Evolutionary conservation across 2,888 invertebrate genomes (phyloP).

Genomic region (Petrolisthes cinctipes): DNA sequence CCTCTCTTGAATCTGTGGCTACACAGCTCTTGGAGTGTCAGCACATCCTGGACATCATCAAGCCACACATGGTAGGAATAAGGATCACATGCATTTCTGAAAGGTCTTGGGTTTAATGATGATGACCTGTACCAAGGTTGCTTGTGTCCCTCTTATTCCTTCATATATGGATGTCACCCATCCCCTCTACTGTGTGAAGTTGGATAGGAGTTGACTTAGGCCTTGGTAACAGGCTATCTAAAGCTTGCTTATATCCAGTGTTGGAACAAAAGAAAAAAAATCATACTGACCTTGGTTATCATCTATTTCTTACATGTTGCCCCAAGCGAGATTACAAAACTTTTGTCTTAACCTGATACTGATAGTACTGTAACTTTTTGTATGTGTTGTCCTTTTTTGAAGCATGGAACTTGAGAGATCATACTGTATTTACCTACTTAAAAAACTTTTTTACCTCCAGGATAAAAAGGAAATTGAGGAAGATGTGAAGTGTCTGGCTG

Average conservation of each 20-base stretch:
- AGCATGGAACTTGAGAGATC: not conserved
- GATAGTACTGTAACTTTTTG: not conserved
- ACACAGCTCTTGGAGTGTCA: conserved; percentile 59
- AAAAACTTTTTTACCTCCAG: conserved; percentile 23
- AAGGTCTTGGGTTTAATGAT: too few relatives aligned
- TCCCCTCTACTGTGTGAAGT: too few relatives aligned
- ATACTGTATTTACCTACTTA: not conserved
- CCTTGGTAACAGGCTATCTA: too few relatives aligned
- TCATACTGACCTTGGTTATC: too few relatives aligned
- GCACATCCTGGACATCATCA: conserved; percentile 51
- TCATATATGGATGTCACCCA: too few relatives aligned
- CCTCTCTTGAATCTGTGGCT: conserved; percentile 57
- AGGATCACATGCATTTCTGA: too few relatives aligned
- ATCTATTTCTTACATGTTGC: too few relatives aligned
- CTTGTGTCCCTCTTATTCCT: too few relatives aligned
- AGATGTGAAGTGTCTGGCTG: conserved; percentile 32
- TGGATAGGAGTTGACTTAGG: too few relatives aligned
- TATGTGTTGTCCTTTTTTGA: not conserved
- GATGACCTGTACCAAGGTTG: too few relatives aligned
- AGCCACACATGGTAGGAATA: conserved; percentile 53
- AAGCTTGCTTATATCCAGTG: not conserved
- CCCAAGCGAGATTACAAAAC: not conserved
- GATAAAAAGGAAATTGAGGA: conserved; percentile 46
- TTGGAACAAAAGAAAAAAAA: too few relatives aligned
- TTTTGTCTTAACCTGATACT: not conserved